These are phyloP conservation scores for Nymphicus hollandicus DNA, from an alignment of 2,113 vertebrate species.

Conservation along the genomic window DNA sequence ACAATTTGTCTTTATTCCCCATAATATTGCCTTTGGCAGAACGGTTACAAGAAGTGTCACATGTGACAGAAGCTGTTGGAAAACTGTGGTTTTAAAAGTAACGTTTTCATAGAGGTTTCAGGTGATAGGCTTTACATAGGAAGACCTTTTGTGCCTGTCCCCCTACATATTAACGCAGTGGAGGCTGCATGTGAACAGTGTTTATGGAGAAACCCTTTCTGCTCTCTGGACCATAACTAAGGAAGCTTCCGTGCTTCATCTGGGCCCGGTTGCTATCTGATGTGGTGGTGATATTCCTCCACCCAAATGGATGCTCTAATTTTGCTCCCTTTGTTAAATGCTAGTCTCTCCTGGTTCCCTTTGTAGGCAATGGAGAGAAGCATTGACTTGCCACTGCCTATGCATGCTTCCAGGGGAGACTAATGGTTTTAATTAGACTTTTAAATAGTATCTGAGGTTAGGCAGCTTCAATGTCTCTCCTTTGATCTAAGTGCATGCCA, in stretches of 20 bases:
- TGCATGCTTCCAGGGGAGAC: not conserved
- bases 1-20: not conserved
- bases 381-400: not conserved
- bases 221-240: not conserved
- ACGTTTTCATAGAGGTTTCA: not conserved
- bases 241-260: not conserved
- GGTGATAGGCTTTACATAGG: not conserved
- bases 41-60: not conserved
- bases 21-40: not conserved
- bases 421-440: constrained; percentile 26
- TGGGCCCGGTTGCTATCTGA: not conserved
- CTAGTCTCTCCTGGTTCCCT: not conserved
- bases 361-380: not conserved
- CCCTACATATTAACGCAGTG: not conserved
- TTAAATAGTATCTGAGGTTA: not conserved
- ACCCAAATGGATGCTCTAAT: not conserved
- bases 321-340: not conserved
- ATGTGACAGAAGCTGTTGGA: not conserved
- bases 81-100: not conserved
- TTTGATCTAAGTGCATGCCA: not conserved
- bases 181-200: not conserved
- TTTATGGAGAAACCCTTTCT: not conserved
- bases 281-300: not conserved
- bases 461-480: not conserved
- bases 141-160: not conserved